Evolutionary conservation across 2,113 vertebrate genomes (phyloP).

Genomic region (Pungitius pungitius): DNA sequence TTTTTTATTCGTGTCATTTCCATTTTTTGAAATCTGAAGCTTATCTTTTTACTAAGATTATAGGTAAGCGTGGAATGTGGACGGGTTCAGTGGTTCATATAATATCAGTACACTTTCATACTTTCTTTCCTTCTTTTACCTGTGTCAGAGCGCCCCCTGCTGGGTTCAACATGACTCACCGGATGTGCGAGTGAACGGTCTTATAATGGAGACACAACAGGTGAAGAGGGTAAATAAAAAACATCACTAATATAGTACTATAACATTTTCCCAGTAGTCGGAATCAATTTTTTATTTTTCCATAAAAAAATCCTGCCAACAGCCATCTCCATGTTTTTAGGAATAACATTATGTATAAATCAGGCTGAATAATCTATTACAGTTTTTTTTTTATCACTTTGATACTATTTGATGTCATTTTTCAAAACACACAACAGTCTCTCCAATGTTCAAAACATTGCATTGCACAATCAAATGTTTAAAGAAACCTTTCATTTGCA

Average conservation of each 20-base stretch:
- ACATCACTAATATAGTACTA: background rate
- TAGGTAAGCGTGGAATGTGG: too few species aligned
- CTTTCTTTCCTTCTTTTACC: background rate
- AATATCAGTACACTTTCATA: background rate
- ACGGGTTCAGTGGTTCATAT: background rate
- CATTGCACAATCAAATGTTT: too few species aligned
- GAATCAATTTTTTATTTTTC: background rate
- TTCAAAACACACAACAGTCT: too few species aligned
- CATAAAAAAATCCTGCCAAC: background rate
- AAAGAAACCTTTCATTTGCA: too few species aligned
- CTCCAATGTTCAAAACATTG: too few species aligned
- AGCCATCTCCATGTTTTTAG: background rate
- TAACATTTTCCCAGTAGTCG: background rate
- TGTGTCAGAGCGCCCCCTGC: slow-evolving; percentile 45
- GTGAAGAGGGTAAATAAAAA: background rate
- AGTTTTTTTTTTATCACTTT: too few species aligned
- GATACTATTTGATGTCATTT: too few species aligned
- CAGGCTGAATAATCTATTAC: too few species aligned
- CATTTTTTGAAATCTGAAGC: background rate
- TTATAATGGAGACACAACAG: background rate
- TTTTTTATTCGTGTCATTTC: background rate
- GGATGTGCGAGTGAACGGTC: background rate
- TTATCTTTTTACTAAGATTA: background rate
- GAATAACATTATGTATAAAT: background rate
- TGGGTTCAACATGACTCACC: background rate